Evolutionary conservation across 2,113 vertebrate species (phyloP).

Genomic region (Eira barbara): DNA sequence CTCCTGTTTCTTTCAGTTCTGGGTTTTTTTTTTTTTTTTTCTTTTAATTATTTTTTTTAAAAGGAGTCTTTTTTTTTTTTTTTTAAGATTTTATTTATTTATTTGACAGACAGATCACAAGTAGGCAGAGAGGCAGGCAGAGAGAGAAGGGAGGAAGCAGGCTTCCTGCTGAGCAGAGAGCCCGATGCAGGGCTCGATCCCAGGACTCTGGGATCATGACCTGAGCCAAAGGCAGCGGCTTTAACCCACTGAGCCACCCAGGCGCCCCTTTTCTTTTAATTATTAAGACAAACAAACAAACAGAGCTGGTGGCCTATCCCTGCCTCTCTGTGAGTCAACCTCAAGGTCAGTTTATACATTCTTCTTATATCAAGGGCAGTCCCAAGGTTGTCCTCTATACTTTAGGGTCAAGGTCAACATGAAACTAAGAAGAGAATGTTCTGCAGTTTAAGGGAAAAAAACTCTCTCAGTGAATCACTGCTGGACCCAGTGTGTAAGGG

Average conservation of each 20-base stretch:
- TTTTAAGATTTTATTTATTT: too few relatives aligned
- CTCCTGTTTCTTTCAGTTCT: conserved; percentile 27
- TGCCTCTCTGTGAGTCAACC: not conserved
- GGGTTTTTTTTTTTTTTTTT: not conserved
- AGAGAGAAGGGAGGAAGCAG: too few relatives aligned
- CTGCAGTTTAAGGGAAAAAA: not conserved
- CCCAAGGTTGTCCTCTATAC: not conserved
- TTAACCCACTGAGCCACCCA: too few relatives aligned
- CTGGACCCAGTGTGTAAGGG: not conserved
- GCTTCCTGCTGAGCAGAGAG: too few relatives aligned
- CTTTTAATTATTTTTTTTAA: not conserved
- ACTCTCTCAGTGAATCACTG: not conserved
- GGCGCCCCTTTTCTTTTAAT: not conserved
- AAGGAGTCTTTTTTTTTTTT: too few relatives aligned
- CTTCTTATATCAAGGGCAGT: not conserved
- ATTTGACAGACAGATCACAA: too few relatives aligned
- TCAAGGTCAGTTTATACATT: not conserved
- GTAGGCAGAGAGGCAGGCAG: too few relatives aligned
- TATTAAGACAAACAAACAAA: conserved; percentile 48
- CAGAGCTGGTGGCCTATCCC: not conserved
- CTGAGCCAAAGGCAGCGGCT: too few relatives aligned
- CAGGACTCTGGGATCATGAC: too few relatives aligned
- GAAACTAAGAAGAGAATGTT: not conserved
- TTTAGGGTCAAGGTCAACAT: not conserved
- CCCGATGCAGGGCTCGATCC: too few relatives aligned